A percentile compares a stretch with the other conserved stretches of the same genome.
Evolutionary conservation across 2,888 invertebrate species (phyloP).

Genomic region (Girardia tigrina): DNA sequence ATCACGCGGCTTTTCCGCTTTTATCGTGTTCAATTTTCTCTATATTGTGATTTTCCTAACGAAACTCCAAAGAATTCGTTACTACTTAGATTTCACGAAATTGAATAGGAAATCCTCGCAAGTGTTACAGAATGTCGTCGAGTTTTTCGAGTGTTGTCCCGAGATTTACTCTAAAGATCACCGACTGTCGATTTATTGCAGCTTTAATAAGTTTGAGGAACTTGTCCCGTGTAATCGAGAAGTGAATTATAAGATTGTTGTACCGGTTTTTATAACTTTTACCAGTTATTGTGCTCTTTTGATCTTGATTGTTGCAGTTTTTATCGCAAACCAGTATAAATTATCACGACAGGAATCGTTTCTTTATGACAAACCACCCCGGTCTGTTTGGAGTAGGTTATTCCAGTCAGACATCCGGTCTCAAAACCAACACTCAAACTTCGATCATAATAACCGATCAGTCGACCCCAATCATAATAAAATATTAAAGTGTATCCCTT

Average conservation of each 20-base stretch:
- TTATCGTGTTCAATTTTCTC: background rate
- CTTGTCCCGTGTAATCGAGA: background rate
- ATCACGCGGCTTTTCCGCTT: background rate
- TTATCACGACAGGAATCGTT: background rate
- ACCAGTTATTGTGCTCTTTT: background rate
- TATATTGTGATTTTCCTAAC: background rate
- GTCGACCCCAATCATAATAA: background rate
- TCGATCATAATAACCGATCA: background rate
- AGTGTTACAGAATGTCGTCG: background rate
- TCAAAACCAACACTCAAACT: background rate
- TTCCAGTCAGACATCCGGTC: background rate
- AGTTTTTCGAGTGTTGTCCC: background rate
- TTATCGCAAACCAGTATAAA: background rate
- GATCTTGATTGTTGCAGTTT: background rate
- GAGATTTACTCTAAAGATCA: background rate
- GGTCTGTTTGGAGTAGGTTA: background rate
- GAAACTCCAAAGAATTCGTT: background rate
- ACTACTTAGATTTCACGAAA: constrained; percentile 1
- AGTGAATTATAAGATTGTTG: background rate
- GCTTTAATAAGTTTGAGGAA: background rate
- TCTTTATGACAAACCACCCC: background rate
- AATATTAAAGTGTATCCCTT: background rate
- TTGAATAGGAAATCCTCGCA: background rate
- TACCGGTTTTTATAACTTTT: background rate
- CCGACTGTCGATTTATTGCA: background rate